Conservation (phyloP, 2,113 vertebrate species). For the Uropsilus gracilis region DNA sequence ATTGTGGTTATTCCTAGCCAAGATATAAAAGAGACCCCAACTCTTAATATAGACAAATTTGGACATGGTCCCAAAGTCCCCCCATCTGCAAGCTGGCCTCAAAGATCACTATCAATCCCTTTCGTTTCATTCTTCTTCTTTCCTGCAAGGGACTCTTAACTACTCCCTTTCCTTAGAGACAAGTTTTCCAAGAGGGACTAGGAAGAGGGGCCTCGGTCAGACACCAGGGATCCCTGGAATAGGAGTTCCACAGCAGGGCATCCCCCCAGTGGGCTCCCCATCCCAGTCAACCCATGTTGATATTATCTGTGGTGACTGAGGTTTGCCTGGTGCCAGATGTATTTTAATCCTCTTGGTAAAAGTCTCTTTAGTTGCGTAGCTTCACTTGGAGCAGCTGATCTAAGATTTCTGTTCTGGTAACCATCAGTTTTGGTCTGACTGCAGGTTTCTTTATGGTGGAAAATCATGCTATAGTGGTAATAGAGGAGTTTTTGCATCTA, state of each 20-base stretch:
- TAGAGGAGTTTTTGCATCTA: not conserved
- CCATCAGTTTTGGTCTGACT: not conserved
- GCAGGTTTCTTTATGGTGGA: not conserved
- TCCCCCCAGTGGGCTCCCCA: too few relatives aligned
- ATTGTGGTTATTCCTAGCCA: too few relatives aligned
- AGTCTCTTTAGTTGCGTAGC: not conserved
- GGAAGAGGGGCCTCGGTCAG: rapidly evolving
- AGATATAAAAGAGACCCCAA: too few relatives aligned
- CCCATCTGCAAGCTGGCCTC: too few relatives aligned
- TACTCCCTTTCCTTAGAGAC: not conserved
- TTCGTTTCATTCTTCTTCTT: too few relatives aligned
- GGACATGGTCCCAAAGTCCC: too few relatives aligned
- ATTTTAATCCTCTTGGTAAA: not conserved
- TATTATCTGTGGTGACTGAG: rapidly evolving
- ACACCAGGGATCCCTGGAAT: not conserved
- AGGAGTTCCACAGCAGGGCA: not conserved
- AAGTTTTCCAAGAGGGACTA: not conserved
- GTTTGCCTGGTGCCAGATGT: not conserved
- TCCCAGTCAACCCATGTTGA: too few relatives aligned
- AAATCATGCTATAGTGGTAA: rapidly evolving
- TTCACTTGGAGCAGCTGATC: not conserved
- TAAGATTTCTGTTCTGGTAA: not conserved
- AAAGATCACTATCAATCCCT: too few relatives aligned
- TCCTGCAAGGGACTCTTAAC: too few relatives aligned
- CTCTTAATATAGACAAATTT: too few relatives aligned